These are phyloP conservation scores for Epinotia nisella DNA, from an alignment of 2,888 invertebrate species.

Conservation along the genomic window DNA sequence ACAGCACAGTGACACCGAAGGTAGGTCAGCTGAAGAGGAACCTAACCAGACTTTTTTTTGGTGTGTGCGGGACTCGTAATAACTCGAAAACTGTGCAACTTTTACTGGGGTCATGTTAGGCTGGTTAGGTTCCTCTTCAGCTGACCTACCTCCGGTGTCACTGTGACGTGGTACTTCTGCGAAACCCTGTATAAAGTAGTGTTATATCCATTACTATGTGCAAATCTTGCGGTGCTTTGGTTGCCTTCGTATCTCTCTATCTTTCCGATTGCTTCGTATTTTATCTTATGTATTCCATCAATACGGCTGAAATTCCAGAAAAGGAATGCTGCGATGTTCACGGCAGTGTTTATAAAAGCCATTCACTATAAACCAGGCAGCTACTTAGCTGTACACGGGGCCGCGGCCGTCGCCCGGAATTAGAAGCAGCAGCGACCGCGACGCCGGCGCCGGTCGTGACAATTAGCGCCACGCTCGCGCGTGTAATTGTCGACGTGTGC, in stretches of 20 bases:
- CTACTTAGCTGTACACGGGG: slow-evolving; percentile 31
- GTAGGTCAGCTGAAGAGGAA: no score
- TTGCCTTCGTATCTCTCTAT: not conserved
- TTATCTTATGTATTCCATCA: not conserved
- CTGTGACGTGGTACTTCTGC: no score
- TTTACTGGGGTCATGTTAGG: no score
- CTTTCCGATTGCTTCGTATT: not conserved
- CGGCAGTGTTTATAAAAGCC: slow-evolving; percentile 23
- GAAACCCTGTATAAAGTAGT: no score
- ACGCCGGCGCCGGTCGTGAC: slow-evolving; percentile 49
- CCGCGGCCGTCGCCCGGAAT: slow-evolving; percentile 12
- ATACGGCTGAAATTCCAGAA: slow-evolving; percentile 20
- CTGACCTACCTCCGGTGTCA: no score
- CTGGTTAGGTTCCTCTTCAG: no score
- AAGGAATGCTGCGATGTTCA: slow-evolving; percentile 24
- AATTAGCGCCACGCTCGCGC: slow-evolving; percentile 47
- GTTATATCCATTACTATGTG: no score
- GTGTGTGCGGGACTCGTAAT: no score
- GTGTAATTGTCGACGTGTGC: slow-evolving; percentile 45
- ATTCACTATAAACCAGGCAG: slow-evolving; percentile 27
- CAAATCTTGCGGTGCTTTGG: not conserved
- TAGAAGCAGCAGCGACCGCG: slow-evolving; percentile 34
- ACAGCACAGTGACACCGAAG: no score
- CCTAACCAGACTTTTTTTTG: no score
- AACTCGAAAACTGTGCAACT: no score